These are phyloP conservation scores for Mactromeris polynyma DNA, from an alignment of 2,888 invertebrate genomes.

Conservation along the genomic window DNA sequence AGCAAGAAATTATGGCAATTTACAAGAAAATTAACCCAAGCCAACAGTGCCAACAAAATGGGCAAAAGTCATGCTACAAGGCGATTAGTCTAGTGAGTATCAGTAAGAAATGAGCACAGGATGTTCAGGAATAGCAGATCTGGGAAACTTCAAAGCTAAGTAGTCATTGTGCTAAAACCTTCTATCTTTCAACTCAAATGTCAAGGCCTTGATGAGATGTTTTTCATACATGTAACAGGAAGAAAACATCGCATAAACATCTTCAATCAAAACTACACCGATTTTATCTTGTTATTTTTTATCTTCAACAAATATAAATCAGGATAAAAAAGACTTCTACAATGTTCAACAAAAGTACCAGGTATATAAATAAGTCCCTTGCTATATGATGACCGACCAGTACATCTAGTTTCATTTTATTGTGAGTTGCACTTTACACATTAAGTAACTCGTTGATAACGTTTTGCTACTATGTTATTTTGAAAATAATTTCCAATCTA, in stretches of 20 bases:
- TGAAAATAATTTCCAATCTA: slow-evolving; percentile 36
- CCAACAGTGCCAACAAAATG: no score
- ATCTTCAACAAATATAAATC: no score
- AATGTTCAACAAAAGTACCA: no score
- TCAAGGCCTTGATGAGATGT: no score
- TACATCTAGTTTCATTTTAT: neutral
- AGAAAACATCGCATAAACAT: no score
- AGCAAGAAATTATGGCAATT: no score
- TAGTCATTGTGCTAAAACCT: neutral
- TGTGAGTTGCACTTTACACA: neutral
- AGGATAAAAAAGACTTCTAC: no score
- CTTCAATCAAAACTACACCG: no score
- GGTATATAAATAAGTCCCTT: neutral
- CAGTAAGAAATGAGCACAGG: neutral
- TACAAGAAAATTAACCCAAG: no score
- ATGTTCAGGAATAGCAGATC: neutral
- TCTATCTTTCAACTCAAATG: neutral
- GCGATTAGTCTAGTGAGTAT: neutral
- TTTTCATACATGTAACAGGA: no score
- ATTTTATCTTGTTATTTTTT: no score
- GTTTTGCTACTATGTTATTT: slow-evolving; percentile 17
- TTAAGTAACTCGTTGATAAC: neutral
- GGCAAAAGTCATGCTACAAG: neutral
- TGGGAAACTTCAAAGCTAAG: neutral
- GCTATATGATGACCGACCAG: neutral